phyloP scores from a whole-genome alignment of 2,113 vertebrate species.

The Xiphophorus hellerii region DNA sequence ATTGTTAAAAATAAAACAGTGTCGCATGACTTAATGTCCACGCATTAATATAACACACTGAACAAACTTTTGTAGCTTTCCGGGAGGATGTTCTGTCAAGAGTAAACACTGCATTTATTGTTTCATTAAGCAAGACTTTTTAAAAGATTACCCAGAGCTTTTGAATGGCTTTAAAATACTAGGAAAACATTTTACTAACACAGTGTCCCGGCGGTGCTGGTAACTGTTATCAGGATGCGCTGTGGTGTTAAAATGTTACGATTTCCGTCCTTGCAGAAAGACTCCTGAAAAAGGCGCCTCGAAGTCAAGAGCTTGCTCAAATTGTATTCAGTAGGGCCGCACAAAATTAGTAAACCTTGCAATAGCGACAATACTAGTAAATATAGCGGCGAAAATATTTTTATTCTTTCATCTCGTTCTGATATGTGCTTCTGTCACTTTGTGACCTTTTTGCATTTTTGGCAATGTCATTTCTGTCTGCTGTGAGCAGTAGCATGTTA shows the following conservation, averaged over 20 bases:
- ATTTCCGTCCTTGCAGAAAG: background rate
- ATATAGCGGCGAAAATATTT: too few relatives aligned
- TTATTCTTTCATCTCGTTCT: too few relatives aligned
- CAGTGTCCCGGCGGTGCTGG: background rate
- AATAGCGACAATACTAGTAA: too few relatives aligned
- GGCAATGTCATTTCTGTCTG: too few relatives aligned
- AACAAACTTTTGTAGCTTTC: background rate
- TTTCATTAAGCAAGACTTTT: background rate
- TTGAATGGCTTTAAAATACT: background rate
- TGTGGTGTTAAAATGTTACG: background rate
- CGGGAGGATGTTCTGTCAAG: background rate
- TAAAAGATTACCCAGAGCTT: background rate
- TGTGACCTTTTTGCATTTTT: too few relatives aligned
- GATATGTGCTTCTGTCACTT: too few relatives aligned
- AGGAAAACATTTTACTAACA: background rate
- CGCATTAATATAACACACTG: background rate
- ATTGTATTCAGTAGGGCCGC: background rate
- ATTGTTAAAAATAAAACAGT: too few relatives aligned
- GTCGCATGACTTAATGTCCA: background rate
- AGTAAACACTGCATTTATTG: background rate
- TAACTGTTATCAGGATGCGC: background rate
- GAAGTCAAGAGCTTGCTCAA: background rate
- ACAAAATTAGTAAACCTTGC: too few relatives aligned
- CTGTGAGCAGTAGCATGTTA: too few relatives aligned
- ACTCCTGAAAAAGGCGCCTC: background rate